phyloP scores from a whole-genome alignment of 2,113 vertebrate species.

The Synodontis membranacea region DNA sequence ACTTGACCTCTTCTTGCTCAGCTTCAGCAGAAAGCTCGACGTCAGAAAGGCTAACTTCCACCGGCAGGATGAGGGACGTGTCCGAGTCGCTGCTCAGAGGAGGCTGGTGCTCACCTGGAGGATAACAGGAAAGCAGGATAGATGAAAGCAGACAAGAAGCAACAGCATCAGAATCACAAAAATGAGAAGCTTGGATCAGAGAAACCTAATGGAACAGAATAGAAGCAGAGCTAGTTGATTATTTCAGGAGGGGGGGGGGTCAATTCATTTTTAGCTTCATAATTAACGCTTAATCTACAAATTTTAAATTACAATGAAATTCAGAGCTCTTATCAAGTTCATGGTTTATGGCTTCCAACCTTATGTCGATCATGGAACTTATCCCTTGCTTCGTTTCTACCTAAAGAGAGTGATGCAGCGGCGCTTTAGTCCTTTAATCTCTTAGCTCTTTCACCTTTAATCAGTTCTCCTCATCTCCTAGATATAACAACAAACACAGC shows the following conservation, averaged over 20 bases:
- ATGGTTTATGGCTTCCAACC: too few relatives aligned
- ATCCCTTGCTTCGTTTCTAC: too few relatives aligned
- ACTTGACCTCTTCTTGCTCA: slow-evolving; percentile 84
- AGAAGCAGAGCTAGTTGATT: not conserved
- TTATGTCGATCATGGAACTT: too few relatives aligned
- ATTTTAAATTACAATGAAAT: not conserved
- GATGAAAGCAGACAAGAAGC: not conserved
- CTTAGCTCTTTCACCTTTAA: too few relatives aligned
- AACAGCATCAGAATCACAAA: not conserved
- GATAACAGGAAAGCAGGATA: slow-evolving; percentile 31
- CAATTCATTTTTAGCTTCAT: not conserved
- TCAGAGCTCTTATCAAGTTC: not conserved
- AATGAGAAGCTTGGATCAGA: not conserved
- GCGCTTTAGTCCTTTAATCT: not conserved
- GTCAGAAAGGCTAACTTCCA: slow-evolving; percentile 84
- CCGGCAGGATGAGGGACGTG: slow-evolving; percentile 83
- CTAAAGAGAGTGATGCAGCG: not conserved
- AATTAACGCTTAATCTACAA: not conserved
- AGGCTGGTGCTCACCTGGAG: slow-evolving; percentile 85
- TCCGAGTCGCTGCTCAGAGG: slow-evolving; percentile 89
- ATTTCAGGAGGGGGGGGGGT: too few relatives aligned
- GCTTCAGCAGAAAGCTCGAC: slow-evolving; percentile 84
- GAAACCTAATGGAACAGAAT: not conserved
- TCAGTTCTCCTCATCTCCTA: too few relatives aligned
- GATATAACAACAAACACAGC: not conserved